Conservation (phyloP, 2,888 invertebrate genomes). For the Archips crataeganus region DNA sequence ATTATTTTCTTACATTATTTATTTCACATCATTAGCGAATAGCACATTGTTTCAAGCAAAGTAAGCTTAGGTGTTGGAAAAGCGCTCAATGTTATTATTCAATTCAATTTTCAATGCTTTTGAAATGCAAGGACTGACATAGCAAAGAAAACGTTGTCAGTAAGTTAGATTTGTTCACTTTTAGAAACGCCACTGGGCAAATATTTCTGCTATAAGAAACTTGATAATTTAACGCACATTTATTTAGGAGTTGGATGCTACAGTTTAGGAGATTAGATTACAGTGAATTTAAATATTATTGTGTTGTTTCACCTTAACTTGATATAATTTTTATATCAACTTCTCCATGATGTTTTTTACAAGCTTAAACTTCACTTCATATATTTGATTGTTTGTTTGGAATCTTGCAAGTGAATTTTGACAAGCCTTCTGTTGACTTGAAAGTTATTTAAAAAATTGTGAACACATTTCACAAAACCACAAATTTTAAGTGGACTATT, state of each 20-base stretch:
- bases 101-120: neutral
- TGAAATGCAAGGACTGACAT: neutral
- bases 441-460: neutral
- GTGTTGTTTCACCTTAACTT: neutral
- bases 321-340: neutral
- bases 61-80: conserved; percentile 19
- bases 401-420: neutral
- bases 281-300: neutral
- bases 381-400: neutral
- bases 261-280: neutral
- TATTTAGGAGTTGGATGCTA: neutral
- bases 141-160: neutral
- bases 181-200: neutral
- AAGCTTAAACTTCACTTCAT: too few species aligned
- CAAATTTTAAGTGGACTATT: neutral
- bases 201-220: neutral
- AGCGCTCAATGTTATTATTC: neutral
- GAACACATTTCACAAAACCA: neutral
- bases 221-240: neutral
- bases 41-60: conserved; percentile 18
- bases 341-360: too few species aligned
- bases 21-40: conserved; percentile 8
- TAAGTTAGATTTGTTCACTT: neutral
- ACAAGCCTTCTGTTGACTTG: too few species aligned
- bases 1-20: conserved; percentile 23